Conservation (phyloP, 2,888 invertebrate genomes). For the Exephanes ischioxanthus region DNA sequence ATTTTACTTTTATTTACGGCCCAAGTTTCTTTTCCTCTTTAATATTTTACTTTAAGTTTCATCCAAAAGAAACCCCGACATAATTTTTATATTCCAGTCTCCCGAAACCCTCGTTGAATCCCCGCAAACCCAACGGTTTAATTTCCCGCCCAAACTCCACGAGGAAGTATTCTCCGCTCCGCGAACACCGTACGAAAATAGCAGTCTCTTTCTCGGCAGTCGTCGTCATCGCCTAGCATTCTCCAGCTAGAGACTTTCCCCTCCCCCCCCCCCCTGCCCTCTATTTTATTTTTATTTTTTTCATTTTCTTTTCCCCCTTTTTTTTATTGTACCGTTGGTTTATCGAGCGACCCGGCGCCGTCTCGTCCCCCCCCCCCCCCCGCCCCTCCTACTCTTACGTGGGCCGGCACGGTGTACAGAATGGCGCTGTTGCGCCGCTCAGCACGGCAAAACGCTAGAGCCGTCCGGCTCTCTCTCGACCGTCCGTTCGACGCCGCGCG, state of each 20-base stretch:
- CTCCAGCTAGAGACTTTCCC: slow-evolving; percentile 45
- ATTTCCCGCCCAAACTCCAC: not conserved
- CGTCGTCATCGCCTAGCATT: not conserved
- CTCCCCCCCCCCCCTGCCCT: slow-evolving; percentile 38
- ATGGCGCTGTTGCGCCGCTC: not conserved
- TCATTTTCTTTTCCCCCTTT: not conserved
- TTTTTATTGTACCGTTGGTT: slow-evolving; percentile 63
- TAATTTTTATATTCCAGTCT: no score
- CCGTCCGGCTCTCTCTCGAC: not conserved
- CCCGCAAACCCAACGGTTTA: not conserved
- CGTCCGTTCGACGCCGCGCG: slow-evolving; percentile 40
- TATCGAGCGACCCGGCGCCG: slow-evolving; percentile 59
- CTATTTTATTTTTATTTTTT: not conserved
- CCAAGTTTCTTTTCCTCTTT: no score
- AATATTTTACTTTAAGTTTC: no score
- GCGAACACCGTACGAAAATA: slow-evolving; percentile 51
- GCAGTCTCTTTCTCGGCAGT: slow-evolving; percentile 25
- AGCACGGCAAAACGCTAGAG: not conserved
- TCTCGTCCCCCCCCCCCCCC: slow-evolving; percentile 41
- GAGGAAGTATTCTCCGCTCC: not conserved
- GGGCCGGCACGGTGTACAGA: not conserved
- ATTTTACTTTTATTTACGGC: no score
- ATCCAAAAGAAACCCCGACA: no score
- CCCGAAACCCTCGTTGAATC: not conserved
- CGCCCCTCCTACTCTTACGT: slow-evolving; percentile 28